Evolutionary conservation across 2,797 vertebrate genomes (phyloP), one percentile per base, ranked within the genome.

Genomic region (Epinephelus awoara): DNA sequence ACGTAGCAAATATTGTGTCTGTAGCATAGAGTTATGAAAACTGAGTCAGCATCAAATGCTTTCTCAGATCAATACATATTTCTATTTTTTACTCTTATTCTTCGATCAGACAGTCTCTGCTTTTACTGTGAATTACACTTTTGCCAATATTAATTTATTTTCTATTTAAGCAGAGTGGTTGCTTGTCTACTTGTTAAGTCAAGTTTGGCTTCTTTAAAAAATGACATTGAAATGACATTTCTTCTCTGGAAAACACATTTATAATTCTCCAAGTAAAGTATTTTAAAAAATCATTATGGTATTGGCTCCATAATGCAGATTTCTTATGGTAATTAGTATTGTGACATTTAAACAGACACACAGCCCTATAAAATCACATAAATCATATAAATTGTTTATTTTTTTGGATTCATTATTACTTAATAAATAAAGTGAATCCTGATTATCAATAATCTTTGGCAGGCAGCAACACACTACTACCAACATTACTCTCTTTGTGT

Each of bases 371-470:
- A n/a, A n/a, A n/a, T n/a, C n/a, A n/a, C n/a, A n/a, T n/a, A n/a
- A n/a, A n/a, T n/a, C n/a, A 8, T 34, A 34, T 34, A 34, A 34
- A 34, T 34, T 3, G 17, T 59, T 58, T 46, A 75, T 67, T 54
- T 34, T n/a, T n/a, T n/a, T n/a, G n/a, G 38, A 46, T 25, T 8
- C 57, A n/a, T 50, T 74, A 51, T 42, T 51, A 54, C 55, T 25
- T 63, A 44, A 46, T 18, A 49, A 44, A 46, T 18, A 49, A 27
- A 23, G 27, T 27, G 0, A n/a, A 5, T 56, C 49, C 4, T 55
- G n/a, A 54, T 54, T 40, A 55, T 17, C 15, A 50, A 17, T 42
- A 17, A 23, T 9, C 23, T 67, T 44, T 63, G 3, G 13, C 40
- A 64, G 3, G 13, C 40, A 64, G 40, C 50, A 49, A 38, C 17